Percentiles rank a stretch among this genome's conserved stretches.
phyloP scores from a whole-genome alignment of 2,113 vertebrate genomes.

The Centropus unirufus region DNA sequence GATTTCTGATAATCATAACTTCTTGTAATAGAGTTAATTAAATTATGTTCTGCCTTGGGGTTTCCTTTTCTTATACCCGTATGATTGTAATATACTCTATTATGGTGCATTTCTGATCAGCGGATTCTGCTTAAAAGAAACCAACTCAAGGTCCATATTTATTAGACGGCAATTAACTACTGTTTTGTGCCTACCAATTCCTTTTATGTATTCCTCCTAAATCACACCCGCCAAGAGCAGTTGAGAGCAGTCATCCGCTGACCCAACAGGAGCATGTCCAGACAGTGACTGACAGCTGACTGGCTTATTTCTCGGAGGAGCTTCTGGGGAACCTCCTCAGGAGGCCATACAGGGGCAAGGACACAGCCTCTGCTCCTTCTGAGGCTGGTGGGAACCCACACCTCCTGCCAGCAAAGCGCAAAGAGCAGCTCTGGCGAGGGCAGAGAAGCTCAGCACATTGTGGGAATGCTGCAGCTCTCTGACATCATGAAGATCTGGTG shows the following conservation, averaged over 20 bases:
- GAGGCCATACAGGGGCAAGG: not conserved
- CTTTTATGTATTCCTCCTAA: not conserved
- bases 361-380: not conserved
- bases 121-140: not conserved
- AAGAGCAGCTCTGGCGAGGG: accelerated
- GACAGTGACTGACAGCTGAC: not conserved
- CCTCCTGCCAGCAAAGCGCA: not conserved
- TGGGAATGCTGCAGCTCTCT: accelerated
- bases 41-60: slow-evolving; percentile 29
- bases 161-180: not conserved
- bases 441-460: not conserved
- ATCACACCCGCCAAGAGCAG: not conserved
- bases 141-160: not conserved
- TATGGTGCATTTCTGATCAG: not conserved
- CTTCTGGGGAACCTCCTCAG: not conserved
- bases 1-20: slow-evolving; percentile 57
- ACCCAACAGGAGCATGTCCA: not conserved
- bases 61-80: slow-evolving; percentile 8
- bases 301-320: not conserved
- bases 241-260: not conserved
- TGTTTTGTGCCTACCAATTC: not conserved
- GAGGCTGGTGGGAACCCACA: not conserved
- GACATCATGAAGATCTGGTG: accelerated
- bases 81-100: not conserved
- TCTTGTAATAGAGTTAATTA: slow-evolving; percentile 51